A percentile compares a stretch with the other conserved stretches of the same genome.
Conservation (phyloP, 2,888 invertebrate species). For the Palloptera scutellata region DNA sequence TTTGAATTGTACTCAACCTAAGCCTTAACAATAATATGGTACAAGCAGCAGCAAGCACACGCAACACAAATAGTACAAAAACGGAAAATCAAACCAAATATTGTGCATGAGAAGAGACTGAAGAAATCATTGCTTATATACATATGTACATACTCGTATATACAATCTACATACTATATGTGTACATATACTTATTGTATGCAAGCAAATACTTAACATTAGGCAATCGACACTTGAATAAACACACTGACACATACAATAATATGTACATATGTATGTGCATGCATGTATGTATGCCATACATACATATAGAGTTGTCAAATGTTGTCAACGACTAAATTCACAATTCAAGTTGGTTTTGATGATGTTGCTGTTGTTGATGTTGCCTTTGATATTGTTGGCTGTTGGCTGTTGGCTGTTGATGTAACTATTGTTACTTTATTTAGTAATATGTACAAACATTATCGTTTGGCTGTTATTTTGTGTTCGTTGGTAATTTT, state of each 20-base stretch:
- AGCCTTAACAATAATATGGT: too few species aligned
- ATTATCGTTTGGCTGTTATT: background rate
- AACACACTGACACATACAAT: background rate
- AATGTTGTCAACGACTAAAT: background rate
- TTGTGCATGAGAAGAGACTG: too few species aligned
- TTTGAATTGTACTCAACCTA: too few species aligned
- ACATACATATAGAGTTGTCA: background rate
- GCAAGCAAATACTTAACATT: slow-evolving; percentile 20
- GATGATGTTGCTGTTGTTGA: background rate
- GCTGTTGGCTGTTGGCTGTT: background rate
- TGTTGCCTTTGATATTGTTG: background rate
- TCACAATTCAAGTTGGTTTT: slow-evolving; percentile 2
- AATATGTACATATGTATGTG: background rate
- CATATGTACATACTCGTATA: too few species aligned
- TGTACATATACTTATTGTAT: background rate
- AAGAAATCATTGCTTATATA: too few species aligned
- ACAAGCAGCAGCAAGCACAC: too few species aligned
- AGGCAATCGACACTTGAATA: slow-evolving; percentile 30
- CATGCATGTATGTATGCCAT: background rate
- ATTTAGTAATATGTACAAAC: too few species aligned
- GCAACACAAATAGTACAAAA: too few species aligned
- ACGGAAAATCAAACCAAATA: too few species aligned
- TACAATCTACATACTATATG: background rate
- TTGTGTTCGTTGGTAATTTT: slow-evolving; percentile 14
- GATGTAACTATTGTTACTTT: too few species aligned